A percentile compares a stretch with the other conserved stretches of the same genome.
These are phyloP conservation scores for Cephalotes varians DNA, from an alignment of 2,888 invertebrate genomes.

Conservation along the genomic window DNA sequence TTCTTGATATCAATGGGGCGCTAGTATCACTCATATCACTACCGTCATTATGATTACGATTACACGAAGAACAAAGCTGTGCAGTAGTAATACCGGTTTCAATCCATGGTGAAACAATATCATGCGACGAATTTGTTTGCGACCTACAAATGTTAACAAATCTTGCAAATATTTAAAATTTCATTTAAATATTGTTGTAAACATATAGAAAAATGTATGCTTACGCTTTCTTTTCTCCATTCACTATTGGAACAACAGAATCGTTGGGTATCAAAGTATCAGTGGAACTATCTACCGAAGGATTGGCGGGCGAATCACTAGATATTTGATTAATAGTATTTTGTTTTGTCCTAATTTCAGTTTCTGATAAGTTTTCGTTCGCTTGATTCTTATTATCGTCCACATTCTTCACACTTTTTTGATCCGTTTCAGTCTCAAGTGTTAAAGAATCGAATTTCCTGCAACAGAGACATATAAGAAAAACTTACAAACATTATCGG, in stretches of 20 bases:
- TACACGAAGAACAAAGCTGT: slow-evolving; percentile 65
- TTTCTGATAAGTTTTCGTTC: slow-evolving; percentile 69
- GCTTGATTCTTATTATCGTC: slow-evolving; percentile 74
- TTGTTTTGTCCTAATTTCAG: slow-evolving; percentile 73
- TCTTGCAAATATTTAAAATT: neutral
- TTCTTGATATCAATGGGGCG: slow-evolving; percentile 87
- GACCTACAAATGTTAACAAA: slow-evolving; percentile 63
- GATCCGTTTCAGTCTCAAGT: slow-evolving; percentile 77
- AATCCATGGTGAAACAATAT: slow-evolving; percentile 74
- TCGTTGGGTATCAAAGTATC: slow-evolving; percentile 87
- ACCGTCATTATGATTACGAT: slow-evolving; percentile 79
- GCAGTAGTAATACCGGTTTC: slow-evolving; percentile 69
- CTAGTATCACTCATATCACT: slow-evolving; percentile 83
- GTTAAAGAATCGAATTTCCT: slow-evolving; percentile 84
- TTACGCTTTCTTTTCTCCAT: slow-evolving; percentile 80
- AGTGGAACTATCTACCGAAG: slow-evolving; percentile 87
- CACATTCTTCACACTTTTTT: slow-evolving; percentile 71
- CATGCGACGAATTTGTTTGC: slow-evolving; percentile 72
- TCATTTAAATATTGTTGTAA: neutral
- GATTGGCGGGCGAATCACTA: slow-evolving; percentile 81
- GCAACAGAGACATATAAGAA: slow-evolving; percentile 3
- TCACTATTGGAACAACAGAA: slow-evolving; percentile 68
- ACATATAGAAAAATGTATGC: slow-evolving; percentile 58
- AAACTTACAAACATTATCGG: neutral
- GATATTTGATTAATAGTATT: slow-evolving; percentile 76